Base-by-base conservation (phyloP, 2,888 invertebrate species). In the Bellardia bayeri region DNA sequence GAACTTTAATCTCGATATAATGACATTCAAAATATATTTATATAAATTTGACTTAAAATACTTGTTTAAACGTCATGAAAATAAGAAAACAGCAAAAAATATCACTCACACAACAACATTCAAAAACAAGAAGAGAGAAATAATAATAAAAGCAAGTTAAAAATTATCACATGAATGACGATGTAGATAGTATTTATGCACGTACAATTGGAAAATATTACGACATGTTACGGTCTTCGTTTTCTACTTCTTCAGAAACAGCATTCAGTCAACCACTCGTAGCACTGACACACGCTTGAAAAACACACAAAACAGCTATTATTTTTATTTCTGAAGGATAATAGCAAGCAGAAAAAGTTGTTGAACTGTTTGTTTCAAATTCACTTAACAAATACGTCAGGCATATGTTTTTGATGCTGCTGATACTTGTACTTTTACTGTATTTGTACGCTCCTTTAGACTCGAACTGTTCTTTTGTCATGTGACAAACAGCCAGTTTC, bases 351-450 rank as follows among this genome's bases (percentile, higher is more conserved):
- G 51, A 58, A 85, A 85, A 80, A 75, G 85, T 85, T 85, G 85
- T 85, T 85, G 80, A 85, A 85, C 85, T 81, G 80, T 85, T 80
- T 85, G 69, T 85, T 80, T 85, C 69, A 81, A 85, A 85, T 75
- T 87, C 80, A 87, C 87, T 84, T 84, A 81, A 80, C 72, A 87
- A 84, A 84, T 81, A 71, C 76, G 45, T 83, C 87, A 87, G 66
- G 66, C 83, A 72, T 76, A 80, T 64, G 83, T 33, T 56, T 63
- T 81, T 45, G 45, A 14, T 37, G 2, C 14, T 45, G 9, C 30
- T 23, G 14, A 45, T 66, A 14, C n/a, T 66, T n/a, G 40, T 64
- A 3, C 16, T 7, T 7, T 23, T 40, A n/a, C n/a, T 63, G 16
- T 7, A 4, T 13, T 82, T 51, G 33, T 61, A 54, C 23, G 14